These are phyloP conservation scores for Noctua comes DNA, from an alignment of 2,888 invertebrate genomes.

Conservation along the genomic window DNA sequence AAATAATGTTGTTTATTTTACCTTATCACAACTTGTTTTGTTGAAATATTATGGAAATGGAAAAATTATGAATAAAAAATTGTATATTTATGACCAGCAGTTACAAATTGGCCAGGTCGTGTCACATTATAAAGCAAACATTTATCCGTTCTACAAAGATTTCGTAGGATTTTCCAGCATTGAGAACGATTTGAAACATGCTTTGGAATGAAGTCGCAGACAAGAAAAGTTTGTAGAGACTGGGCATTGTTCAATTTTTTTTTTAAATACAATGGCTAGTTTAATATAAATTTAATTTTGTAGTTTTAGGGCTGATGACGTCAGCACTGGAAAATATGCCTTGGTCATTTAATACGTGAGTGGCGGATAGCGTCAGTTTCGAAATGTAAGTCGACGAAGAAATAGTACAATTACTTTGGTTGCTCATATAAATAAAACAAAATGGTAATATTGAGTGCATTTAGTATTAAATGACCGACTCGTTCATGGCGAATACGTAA, in stretches of 20 bases:
- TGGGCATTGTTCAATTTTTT: too few species aligned
- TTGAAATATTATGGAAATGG: slow-evolving; percentile 13
- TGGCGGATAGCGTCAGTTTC: too few species aligned
- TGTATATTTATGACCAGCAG: slow-evolving; percentile 12
- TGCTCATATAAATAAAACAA: too few species aligned
- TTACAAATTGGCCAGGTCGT: background rate
- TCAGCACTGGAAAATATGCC: too few species aligned
- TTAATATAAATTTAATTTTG: slow-evolving; percentile 37
- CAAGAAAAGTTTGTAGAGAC: slow-evolving; percentile 47
- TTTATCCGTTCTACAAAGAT: slow-evolving; percentile 23
- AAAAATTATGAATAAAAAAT: slow-evolving; percentile 30
- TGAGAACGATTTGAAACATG: slow-evolving; percentile 29
- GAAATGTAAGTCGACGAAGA: too few species aligned
- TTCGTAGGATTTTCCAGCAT: slow-evolving; percentile 18
- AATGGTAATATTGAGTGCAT: too few species aligned
- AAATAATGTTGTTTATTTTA: too few species aligned
- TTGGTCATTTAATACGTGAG: too few species aligned
- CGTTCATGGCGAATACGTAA: too few species aligned
- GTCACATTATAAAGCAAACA: slow-evolving; percentile 10
- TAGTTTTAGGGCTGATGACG: slow-evolving; percentile 11
- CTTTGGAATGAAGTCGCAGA: slow-evolving; percentile 45
- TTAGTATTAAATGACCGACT: too few species aligned
- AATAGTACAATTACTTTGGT: too few species aligned
- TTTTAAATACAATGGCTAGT: too few species aligned
- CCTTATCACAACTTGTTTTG: background rate